Evolutionary conservation across 1,140 invertebrate genomes (phyloP).

Genomic region (Elymnias hypermnestra): DNA sequence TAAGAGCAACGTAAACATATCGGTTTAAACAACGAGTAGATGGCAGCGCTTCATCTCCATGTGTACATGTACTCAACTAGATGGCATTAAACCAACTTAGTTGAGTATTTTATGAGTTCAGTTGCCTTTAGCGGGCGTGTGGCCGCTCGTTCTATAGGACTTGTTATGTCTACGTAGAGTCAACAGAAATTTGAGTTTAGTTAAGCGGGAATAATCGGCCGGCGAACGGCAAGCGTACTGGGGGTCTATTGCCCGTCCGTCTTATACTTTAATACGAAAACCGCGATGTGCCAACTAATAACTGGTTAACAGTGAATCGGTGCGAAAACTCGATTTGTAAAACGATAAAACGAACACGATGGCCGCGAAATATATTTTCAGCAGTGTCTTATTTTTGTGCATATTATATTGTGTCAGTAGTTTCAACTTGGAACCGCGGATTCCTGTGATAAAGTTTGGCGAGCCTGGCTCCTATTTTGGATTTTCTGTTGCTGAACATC

Average conservation of each 20-base stretch:
- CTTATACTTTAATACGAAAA: conserved; percentile 39
- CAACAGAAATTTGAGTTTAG: conserved; percentile 40
- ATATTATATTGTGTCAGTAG: conserved; percentile 57
- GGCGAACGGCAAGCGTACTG: conserved; percentile 58
- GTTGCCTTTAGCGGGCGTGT: conserved; percentile 44
- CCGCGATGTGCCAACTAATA: conserved; percentile 67
- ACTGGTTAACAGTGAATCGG: conserved; percentile 53
- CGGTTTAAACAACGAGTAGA: too few species aligned
- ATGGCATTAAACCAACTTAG: conserved; percentile 27
- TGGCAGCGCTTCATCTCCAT: conserved; percentile 2
- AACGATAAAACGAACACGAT: conserved; percentile 50
- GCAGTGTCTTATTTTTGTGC: conserved; percentile 63
- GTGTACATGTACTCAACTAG: conserved; percentile 10
- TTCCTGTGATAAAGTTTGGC: conserved; percentile 89
- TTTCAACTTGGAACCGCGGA: conserved; percentile 91
- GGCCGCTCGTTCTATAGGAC: conserved; percentile 28
- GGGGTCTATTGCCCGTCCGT: conserved; percentile 44
- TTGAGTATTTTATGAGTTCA: conserved; percentile 58
- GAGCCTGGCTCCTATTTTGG: conserved; percentile 87
- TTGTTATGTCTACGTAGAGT: conserved; percentile 42
- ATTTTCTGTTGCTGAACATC: conserved; percentile 91
- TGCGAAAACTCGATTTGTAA: conserved; percentile 41
- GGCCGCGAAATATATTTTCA: conserved; percentile 44
- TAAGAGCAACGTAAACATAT: too few species aligned
- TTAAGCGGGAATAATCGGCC: conserved; percentile 60